Evolutionary conservation across 2,113 vertebrate species (phyloP).

Genomic region (Amblyopsis rosae): DNA sequence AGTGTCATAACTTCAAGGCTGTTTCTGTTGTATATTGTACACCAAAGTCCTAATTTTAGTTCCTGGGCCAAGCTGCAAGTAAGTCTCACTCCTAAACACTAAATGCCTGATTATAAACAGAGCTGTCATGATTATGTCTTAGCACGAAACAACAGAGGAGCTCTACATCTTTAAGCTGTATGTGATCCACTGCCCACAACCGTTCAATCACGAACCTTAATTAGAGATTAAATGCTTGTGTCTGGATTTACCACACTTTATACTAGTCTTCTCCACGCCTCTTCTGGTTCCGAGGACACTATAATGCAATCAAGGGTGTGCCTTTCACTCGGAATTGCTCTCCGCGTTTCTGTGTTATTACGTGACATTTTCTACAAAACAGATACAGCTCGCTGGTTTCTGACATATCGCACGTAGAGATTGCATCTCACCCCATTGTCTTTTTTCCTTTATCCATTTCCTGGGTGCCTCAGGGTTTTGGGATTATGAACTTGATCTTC

Average conservation of each 20-base stretch:
- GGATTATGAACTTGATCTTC: constrained; percentile 61
- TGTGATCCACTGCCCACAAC: too few species aligned
- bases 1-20: too few species aligned
- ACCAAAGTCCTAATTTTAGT: constrained; percentile 37
- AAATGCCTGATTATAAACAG: constrained; percentile 25
- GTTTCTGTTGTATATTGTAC: constrained; percentile 13
- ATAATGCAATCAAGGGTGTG: too few species aligned
- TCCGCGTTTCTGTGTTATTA: too few species aligned
- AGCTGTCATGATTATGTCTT: constrained; percentile 24
- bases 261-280: too few species aligned
- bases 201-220: too few species aligned
- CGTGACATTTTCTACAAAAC: too few species aligned
- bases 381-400: not conserved
- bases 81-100: constrained; percentile 2
- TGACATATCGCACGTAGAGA: constrained; percentile 45
- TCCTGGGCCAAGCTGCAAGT: not conserved
- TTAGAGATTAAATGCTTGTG: too few species aligned
- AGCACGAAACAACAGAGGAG: constrained; percentile 18
- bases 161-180: too few species aligned
- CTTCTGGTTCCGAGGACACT: too few species aligned
- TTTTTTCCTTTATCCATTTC: constrained; percentile 45
- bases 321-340: too few species aligned
- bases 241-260: too few species aligned
- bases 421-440: constrained; percentile 47
- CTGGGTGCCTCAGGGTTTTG: constrained; percentile 37